phyloP scores from a whole-genome alignment of 2,113 vertebrate genomes.

The Mobula birostris region DNA sequence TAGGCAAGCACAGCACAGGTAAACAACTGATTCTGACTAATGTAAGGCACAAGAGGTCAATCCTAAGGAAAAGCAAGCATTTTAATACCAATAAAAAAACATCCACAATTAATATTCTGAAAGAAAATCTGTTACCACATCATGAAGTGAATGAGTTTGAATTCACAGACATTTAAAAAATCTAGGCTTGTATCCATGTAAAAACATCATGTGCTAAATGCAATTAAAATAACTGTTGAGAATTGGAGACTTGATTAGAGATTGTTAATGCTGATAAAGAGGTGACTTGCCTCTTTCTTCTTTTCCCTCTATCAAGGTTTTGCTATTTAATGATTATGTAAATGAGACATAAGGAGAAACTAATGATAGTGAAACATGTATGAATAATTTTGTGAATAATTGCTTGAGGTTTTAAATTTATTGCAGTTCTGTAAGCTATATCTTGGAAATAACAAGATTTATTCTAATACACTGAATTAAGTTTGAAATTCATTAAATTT shows the following conservation, averaged over 20 bases:
- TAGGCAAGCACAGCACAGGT: not conserved
- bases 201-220: not conserved
- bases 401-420: slow-evolving; percentile 36
- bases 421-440: slow-evolving; percentile 37
- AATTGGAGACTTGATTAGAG: not conserved
- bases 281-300: not conserved
- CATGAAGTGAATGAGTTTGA: not conserved
- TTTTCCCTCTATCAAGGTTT: not conserved
- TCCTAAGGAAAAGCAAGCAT: not conserved
- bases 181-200: not conserved
- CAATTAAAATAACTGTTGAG: slow-evolving; percentile 1
- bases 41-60: not conserved
- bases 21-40: slow-evolving; percentile 15
- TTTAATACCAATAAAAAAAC: not conserved
- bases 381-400: slow-evolving; percentile 40
- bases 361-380: slow-evolving; percentile 37
- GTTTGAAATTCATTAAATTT: slow-evolving; percentile 48
- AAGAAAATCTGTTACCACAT: not conserved
- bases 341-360: slow-evolving; percentile 32
- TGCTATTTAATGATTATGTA: slow-evolving; percentile 36
- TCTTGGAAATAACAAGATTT: slow-evolving; percentile 48
- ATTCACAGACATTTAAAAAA: not conserved
- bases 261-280: not conserved
- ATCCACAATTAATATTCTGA: not conserved
- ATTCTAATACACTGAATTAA: slow-evolving; percentile 45